These are phyloP conservation scores for Babyrousa celebensis DNA, from an alignment of 2,797 vertebrate species.

Conservation along the genomic window DNA sequence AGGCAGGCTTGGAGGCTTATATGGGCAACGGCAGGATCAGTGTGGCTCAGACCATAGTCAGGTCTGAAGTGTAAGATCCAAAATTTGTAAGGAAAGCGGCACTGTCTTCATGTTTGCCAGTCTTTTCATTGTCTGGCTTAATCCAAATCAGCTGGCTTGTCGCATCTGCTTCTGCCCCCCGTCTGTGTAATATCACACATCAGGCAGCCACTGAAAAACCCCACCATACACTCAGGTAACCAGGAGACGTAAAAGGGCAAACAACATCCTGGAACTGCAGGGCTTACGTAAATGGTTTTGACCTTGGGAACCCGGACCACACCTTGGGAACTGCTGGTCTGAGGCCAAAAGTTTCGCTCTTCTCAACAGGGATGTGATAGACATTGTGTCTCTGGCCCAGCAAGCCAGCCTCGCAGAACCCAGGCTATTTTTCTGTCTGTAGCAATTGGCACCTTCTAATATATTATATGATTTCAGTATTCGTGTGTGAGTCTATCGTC, in stretches of 20 bases:
- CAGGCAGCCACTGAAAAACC: background rate
- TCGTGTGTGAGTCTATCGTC: background rate
- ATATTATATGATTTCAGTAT: background rate
- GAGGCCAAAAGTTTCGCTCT: background rate
- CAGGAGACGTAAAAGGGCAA: background rate
- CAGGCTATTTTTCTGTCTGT: background rate
- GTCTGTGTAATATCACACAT: background rate
- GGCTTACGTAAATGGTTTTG: background rate
- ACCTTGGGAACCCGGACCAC: background rate
- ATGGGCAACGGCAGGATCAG: too few relatives aligned
- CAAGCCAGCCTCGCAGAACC: background rate
- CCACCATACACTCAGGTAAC: background rate
- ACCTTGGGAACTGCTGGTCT: background rate
- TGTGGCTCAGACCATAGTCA: too few relatives aligned
- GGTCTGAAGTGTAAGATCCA: too few relatives aligned
- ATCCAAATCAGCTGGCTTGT: background rate
- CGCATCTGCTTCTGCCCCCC: background rate
- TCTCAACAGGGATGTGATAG: background rate
- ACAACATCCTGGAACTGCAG: background rate
- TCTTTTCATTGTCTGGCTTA: background rate
- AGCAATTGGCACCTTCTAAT: background rate
- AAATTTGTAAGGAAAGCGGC: background rate
- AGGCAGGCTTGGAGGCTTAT: too few relatives aligned
- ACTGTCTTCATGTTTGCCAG: background rate
- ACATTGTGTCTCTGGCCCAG: background rate